Conservation (phyloP, 1,140 invertebrate species). For the Elymnias hypermnestra region DNA sequence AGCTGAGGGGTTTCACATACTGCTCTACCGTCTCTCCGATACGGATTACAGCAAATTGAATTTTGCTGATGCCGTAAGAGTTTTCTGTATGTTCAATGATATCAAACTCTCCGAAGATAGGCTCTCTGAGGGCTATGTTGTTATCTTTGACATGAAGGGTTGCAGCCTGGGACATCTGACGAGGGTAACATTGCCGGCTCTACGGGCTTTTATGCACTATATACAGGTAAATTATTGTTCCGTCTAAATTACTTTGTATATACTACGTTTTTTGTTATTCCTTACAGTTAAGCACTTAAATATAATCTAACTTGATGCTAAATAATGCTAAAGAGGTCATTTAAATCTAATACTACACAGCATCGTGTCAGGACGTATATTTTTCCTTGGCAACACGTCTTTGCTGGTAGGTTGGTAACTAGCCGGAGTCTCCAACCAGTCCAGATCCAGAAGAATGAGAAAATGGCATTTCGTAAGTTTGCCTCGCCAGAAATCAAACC, state of each 20-base stretch:
- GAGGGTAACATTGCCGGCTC: constrained; percentile 75
- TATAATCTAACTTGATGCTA: too few relatives aligned
- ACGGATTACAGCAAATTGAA: constrained; percentile 78
- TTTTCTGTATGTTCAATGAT: constrained; percentile 82
- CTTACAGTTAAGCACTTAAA: too few relatives aligned
- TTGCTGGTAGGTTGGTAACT: too few relatives aligned
- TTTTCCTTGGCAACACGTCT: too few relatives aligned
- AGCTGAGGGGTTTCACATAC: constrained; percentile 78
- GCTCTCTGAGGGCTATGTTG: constrained; percentile 79
- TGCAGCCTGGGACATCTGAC: constrained; percentile 79
- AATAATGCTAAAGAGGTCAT: too few relatives aligned
- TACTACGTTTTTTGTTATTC: too few relatives aligned
- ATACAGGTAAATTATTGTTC: constrained; percentile 75
- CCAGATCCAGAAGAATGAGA: too few relatives aligned
- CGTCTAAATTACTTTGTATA: background rate
- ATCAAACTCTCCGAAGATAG: constrained; percentile 79
- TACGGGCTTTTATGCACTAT: constrained; percentile 80
- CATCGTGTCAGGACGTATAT: too few relatives aligned
- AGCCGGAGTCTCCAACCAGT: too few relatives aligned
- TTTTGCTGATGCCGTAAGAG: constrained; percentile 77
- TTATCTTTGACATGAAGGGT: constrained; percentile 82
- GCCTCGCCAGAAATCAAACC: too few relatives aligned
- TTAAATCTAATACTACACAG: too few relatives aligned
- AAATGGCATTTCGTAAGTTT: too few relatives aligned
- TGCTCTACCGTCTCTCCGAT: constrained; percentile 77